phyloP scores from a whole-genome alignment of 2,797 vertebrate genomes.

The Sebastes diaconus region DNA sequence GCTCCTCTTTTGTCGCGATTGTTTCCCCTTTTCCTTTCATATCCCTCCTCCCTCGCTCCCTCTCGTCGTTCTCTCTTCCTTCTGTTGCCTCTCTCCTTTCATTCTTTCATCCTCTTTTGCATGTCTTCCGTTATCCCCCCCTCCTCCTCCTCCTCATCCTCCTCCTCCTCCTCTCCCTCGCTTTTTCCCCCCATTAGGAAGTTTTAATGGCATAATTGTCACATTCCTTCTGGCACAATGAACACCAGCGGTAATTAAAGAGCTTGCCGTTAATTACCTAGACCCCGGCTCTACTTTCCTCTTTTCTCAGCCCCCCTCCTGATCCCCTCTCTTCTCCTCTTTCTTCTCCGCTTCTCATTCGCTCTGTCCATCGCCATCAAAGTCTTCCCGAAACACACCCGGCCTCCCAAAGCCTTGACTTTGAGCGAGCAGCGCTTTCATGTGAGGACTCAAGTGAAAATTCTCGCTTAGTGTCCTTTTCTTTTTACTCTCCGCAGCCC shows the following conservation, averaged over 20 bases:
- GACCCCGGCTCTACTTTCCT: slow-evolving; percentile 73
- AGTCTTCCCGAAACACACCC: slow-evolving; percentile 65
- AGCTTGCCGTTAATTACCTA: slow-evolving; percentile 83
- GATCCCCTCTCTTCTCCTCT: slow-evolving; percentile 65
- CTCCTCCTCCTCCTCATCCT: no score
- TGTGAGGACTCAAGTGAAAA: slow-evolving; percentile 76
- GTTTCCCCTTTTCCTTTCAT: slow-evolving; percentile 79
- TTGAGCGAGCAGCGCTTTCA: slow-evolving; percentile 75
- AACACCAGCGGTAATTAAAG: slow-evolving; percentile 84
- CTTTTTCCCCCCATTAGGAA: slow-evolving; percentile 74
- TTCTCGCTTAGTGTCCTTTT: slow-evolving; percentile 72
- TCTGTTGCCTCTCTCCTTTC: slow-evolving; percentile 74
- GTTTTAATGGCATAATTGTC: slow-evolving; percentile 85
- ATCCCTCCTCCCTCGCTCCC: slow-evolving; percentile 69
- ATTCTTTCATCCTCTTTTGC: slow-evolving; percentile 79
- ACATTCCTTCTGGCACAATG: slow-evolving; percentile 84
- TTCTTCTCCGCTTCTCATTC: slow-evolving; percentile 71
- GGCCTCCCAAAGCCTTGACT: slow-evolving; percentile 77
- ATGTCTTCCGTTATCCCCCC: slow-evolving; percentile 70
- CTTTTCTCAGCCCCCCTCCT: slow-evolving; percentile 66
- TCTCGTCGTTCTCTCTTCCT: slow-evolving; percentile 79
- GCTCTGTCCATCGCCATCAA: slow-evolving; percentile 73
- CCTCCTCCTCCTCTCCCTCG: slow-evolving; percentile 23
- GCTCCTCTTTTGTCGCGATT: slow-evolving; percentile 81
- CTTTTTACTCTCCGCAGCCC: slow-evolving; percentile 48